phyloP scores from a whole-genome alignment of 2,113 vertebrate species.

The Columba livia region DNA sequence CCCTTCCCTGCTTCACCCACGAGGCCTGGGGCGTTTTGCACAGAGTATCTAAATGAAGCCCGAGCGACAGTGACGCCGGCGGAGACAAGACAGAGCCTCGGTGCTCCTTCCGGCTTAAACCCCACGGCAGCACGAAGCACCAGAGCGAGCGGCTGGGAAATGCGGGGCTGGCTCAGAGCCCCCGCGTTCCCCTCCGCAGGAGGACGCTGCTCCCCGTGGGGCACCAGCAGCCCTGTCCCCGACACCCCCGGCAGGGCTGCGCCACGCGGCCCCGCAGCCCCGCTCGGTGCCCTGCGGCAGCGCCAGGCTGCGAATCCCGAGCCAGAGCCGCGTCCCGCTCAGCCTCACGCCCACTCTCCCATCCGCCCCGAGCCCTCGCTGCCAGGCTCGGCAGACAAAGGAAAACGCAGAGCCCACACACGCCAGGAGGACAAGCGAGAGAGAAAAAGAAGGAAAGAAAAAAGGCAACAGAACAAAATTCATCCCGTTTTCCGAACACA shows the following conservation, averaged over 20 bases:
- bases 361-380: not conserved
- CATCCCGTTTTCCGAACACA: rapidly evolving
- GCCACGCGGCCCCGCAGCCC: not conserved
- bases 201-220: not conserved
- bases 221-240: not conserved
- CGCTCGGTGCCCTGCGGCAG: not conserved
- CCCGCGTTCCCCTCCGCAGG: not conserved
- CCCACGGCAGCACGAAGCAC: not conserved
- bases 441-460: no score
- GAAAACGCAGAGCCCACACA: not conserved
- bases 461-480: not conserved
- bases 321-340: not conserved
- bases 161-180: rapidly evolving
- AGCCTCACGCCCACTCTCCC: not conserved
- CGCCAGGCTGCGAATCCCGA: not conserved
- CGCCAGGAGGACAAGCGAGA: rapidly evolving
- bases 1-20: not conserved
- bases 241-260: no score
- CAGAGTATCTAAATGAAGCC: not conserved
- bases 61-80: rapidly evolving
- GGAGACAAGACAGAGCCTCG: not conserved
- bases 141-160: not conserved
- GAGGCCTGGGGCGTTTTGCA: rapidly evolving
- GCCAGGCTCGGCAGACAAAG: not conserved
- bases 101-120: not conserved